A percentile compares a stretch with the other conserved stretches of the same genome.
phyloP scores from a whole-genome alignment of 2,888 invertebrate species.

The Papilio demoleus region DNA sequence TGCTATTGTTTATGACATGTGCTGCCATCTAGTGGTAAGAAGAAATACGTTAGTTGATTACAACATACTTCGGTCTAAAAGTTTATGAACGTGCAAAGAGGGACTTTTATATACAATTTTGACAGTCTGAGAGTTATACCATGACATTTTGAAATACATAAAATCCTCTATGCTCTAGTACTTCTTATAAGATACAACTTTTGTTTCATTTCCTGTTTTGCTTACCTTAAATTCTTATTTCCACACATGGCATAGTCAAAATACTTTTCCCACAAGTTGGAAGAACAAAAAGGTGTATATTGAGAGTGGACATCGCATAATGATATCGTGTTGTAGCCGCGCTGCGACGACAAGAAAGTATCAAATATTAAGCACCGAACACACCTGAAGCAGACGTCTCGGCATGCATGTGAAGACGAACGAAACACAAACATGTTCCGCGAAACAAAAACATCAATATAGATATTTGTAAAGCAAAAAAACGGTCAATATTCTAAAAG shows the following conservation, averaged over 20 bases:
- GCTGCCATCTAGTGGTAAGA: slow-evolving; percentile 6
- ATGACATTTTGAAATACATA: background rate
- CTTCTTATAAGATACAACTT: too few species aligned
- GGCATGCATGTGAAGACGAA: slow-evolving; percentile 80
- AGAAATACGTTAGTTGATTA: background rate
- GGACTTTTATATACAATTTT: background rate
- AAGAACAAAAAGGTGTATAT: slow-evolving; percentile 50
- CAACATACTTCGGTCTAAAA: background rate
- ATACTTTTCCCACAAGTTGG: slow-evolving; percentile 46
- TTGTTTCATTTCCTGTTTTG: too few species aligned
- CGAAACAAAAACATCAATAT: too few species aligned
- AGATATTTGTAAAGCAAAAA: background rate
- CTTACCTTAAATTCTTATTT: slow-evolving; percentile 35
- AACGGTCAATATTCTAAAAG: background rate
- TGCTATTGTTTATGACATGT: slow-evolving; percentile 15
- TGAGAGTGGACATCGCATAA: slow-evolving; percentile 57
- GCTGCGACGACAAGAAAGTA: slow-evolving; percentile 77
- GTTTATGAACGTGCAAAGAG: background rate
- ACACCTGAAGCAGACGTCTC: slow-evolving; percentile 76
- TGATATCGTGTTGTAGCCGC: slow-evolving; percentile 59
- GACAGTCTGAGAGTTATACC: background rate
- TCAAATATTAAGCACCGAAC: slow-evolving; percentile 80
- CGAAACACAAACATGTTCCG: too few species aligned
- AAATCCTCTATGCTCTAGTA: too few species aligned
- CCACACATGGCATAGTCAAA: slow-evolving; percentile 51